Evolutionary conservation across 2,888 invertebrate genomes (phyloP).

Genomic region (Selenia dentaria): DNA sequence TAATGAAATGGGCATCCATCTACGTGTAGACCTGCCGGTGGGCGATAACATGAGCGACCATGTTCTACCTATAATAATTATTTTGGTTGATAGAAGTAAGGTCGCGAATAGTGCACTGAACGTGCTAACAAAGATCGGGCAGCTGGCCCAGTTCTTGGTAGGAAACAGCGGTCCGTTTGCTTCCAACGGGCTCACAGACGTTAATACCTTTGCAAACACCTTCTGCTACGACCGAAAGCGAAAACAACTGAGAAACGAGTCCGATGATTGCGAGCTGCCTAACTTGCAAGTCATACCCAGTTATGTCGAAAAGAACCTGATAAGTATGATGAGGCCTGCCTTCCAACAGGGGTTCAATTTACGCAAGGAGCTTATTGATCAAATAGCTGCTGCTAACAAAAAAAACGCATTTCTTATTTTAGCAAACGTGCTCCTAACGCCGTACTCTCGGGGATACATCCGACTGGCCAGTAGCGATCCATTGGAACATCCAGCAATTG

Average conservation of each 20-base stretch:
- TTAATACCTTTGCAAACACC: conserved; percentile 52
- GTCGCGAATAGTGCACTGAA: conserved; percentile 16
- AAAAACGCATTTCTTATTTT: conserved; percentile 43
- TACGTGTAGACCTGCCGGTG: conserved; percentile 53
- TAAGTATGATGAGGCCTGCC: conserved; percentile 26
- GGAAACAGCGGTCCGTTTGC: conserved; percentile 46
- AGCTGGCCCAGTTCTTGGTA: conserved; percentile 37
- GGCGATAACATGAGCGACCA: conserved; percentile 62
- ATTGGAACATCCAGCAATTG: conserved; percentile 44
- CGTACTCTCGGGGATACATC: conserved; percentile 52
- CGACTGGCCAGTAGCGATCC: conserved; percentile 51
- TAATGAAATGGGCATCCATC: conserved; percentile 40
- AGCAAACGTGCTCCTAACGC: conserved; percentile 49
- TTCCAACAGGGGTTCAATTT: conserved; percentile 35
- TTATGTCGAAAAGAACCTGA: conserved; percentile 42
- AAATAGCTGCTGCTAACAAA: conserved; percentile 43
- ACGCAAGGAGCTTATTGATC: conserved; percentile 38
- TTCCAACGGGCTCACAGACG: conserved; percentile 56
- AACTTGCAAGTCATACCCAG: conserved; percentile 52
- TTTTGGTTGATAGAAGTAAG: conserved; percentile 41
- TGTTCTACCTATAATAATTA: conserved; percentile 42
- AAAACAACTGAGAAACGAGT: conserved; percentile 36
- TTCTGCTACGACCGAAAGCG: conserved; percentile 50
- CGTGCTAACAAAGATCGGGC: conserved; percentile 14
- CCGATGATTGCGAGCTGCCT: conserved; percentile 51